phyloP scores from a whole-genome alignment of 2,797 vertebrate genomes.

The Arnoldichthys spilopterus region DNA sequence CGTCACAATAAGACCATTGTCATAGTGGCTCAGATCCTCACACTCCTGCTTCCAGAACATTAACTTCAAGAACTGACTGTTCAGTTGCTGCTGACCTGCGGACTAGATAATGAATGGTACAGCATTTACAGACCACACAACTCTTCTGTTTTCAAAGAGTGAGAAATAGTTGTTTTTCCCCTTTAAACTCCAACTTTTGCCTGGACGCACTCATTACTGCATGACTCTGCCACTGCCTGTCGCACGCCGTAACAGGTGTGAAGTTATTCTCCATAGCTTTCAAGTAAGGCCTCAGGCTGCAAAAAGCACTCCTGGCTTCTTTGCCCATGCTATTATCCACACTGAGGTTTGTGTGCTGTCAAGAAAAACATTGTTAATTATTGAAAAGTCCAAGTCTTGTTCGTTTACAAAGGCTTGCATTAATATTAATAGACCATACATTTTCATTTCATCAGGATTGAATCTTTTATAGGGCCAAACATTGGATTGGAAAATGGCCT shows the following conservation, averaged over 20 bases:
- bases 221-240: constrained; percentile 15
- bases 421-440: constrained; percentile 46
- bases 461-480: constrained; percentile 21
- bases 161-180: background rate
- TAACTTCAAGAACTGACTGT: too few relatives aligned
- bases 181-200: background rate
- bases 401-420: constrained; percentile 23
- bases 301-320: constrained; percentile 7
- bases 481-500: background rate
- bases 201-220: too few relatives aligned
- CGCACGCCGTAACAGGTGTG: background rate
- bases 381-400: constrained; percentile 27
- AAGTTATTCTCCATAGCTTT: background rate
- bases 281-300: background rate
- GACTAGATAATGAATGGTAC: background rate
- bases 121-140: background rate
- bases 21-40: too few relatives aligned
- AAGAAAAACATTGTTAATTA: constrained; percentile 47
- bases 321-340: background rate
- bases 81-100: too few relatives aligned
- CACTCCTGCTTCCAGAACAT: too few relatives aligned
- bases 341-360: background rate
- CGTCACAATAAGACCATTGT: too few relatives aligned
- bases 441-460: constrained; percentile 22
- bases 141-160: background rate